Conservation (phyloP, 2,113 vertebrate species). For the Dasyurus viverrinus region DNA sequence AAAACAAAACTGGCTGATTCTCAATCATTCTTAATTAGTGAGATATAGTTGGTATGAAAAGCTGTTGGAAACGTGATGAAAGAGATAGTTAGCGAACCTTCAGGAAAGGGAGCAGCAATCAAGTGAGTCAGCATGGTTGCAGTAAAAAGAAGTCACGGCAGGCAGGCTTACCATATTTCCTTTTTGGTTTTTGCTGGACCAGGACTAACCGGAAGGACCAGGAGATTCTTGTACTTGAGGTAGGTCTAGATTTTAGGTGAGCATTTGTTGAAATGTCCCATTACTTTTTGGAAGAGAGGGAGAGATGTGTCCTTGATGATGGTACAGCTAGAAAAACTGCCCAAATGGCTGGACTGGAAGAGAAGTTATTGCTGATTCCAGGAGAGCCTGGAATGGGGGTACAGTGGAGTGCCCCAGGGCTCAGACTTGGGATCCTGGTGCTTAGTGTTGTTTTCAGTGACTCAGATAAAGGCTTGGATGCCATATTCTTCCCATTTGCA, state of each 20-base stretch:
- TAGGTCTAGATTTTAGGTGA: neutral
- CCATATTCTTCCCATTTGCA: neutral
- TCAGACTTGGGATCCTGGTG: neutral
- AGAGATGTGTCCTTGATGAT: neutral
- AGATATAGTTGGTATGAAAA: neutral
- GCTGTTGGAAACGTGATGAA: neutral
- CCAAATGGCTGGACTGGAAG: neutral
- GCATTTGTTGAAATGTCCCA: neutral
- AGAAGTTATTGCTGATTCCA: neutral
- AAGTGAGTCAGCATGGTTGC: neutral
- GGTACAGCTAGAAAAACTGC: neutral
- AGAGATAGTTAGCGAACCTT: neutral
- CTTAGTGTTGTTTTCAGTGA: neutral
- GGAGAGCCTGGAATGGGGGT: neutral
- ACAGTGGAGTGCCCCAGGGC: rapidly evolving
- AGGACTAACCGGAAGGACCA: neutral
- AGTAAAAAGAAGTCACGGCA: neutral
- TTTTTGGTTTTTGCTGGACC: neutral
- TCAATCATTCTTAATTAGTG: neutral
- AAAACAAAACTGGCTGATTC: neutral
- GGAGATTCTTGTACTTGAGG: neutral
- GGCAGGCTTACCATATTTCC: neutral
- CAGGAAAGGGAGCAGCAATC: neutral
- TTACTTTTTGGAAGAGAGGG: neutral
- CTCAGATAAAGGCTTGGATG: neutral